phyloP scores from a whole-genome alignment of 2,888 invertebrate genomes.

The Adela reaumurella region DNA sequence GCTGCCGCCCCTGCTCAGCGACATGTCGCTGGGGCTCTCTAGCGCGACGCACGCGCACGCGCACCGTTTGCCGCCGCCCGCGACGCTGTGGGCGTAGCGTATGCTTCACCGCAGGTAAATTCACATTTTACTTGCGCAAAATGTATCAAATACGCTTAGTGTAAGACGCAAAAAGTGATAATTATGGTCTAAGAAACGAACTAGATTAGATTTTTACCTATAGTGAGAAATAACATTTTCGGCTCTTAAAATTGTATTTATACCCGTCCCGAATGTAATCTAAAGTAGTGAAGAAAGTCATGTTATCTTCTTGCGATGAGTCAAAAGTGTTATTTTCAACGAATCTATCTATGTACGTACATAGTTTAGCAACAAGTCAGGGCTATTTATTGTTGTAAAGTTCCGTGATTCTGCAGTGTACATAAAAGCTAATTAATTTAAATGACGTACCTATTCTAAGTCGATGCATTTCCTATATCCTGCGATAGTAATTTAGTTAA shows the following conservation, averaged over 20 bases:
- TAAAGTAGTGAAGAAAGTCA: no score
- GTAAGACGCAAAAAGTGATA: slow-evolving; percentile 44
- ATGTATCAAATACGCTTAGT: slow-evolving; percentile 37
- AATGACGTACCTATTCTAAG: slow-evolving; percentile 25
- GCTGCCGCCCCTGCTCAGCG: slow-evolving; percentile 56
- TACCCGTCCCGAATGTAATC: no score
- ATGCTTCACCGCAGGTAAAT: slow-evolving; percentile 64
- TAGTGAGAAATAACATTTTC: no score
- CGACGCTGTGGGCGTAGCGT: slow-evolving; percentile 79
- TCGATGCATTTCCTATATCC: slow-evolving; percentile 39
- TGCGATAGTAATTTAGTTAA: slow-evolving; percentile 41
- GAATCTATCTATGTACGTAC: no score
- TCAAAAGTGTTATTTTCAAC: no score
- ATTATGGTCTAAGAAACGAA: slow-evolving; percentile 30
- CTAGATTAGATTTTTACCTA: no score
- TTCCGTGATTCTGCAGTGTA: neutral
- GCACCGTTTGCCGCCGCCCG: slow-evolving; percentile 59
- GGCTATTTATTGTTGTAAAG: slow-evolving; percentile 3
- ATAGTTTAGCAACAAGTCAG: neutral
- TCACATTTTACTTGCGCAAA: slow-evolving; percentile 40
- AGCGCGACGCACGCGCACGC: slow-evolving; percentile 38
- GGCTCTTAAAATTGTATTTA: no score
- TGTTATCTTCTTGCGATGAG: no score
- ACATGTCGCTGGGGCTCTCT: slow-evolving; percentile 35
- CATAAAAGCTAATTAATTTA: neutral